These are phyloP conservation scores for Drosophila barbarae DNA, from an alignment of 2,888 invertebrate species.

Conservation along the genomic window DNA sequence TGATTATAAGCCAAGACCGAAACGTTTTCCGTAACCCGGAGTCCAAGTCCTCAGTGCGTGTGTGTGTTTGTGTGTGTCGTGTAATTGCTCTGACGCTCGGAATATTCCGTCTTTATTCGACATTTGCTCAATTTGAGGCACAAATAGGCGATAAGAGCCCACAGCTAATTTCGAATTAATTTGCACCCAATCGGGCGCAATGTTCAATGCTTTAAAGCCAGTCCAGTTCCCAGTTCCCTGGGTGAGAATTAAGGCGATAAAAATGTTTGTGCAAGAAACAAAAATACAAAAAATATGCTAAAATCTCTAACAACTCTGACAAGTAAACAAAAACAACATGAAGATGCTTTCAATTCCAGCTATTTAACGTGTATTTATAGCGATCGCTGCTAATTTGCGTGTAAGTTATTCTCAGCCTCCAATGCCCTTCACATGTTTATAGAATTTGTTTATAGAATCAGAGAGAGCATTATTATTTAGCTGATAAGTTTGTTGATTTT, in stretches of 20 bases:
- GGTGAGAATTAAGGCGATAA: constrained; percentile 25
- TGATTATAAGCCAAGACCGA: constrained; percentile 31
- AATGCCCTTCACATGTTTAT: constrained; percentile 46
- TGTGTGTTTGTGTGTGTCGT: constrained; percentile 23
- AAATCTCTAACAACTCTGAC: constrained; percentile 36
- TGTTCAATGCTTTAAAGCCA: constrained; percentile 15
- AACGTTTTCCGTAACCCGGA: constrained; percentile 13
- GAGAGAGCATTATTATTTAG: constrained; percentile 13
- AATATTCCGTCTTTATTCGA: constrained; percentile 26
- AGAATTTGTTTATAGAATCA: constrained; percentile 9
- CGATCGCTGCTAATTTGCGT: constrained; percentile 29
- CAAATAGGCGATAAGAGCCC: constrained; percentile 25
- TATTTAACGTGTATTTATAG: constrained; percentile 39
- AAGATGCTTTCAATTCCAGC: constrained; percentile 25
- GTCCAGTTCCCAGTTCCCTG: neutral
- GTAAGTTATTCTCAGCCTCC: constrained; percentile 19
- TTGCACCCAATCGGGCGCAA: constrained; percentile 46
- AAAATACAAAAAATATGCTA: constrained; percentile 7
- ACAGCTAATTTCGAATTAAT: constrained; percentile 52
- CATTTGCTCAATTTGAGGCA: constrained; percentile 30
- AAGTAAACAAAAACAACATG: constrained; percentile 38
- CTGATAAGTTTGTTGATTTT: constrained; percentile 19
- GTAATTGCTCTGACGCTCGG: constrained; percentile 31
- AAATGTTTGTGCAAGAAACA: constrained; percentile 34
- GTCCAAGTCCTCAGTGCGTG: neutral